These are phyloP conservation scores for Propsilocerus akamusi DNA, from an alignment of 1,140 invertebrate species.

Conservation along the genomic window DNA sequence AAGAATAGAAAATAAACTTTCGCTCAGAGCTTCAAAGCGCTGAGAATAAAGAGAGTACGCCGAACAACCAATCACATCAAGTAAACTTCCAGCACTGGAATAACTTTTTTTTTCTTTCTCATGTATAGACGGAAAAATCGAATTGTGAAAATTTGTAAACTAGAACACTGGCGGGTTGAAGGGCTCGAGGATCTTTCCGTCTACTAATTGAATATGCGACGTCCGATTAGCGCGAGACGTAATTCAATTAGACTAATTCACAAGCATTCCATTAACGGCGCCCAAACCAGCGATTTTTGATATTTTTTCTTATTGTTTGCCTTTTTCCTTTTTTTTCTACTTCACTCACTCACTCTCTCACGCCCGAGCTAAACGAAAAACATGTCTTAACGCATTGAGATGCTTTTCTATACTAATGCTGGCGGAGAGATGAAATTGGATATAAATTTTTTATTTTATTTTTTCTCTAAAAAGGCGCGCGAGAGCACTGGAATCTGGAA, in stretches of 20 bases:
- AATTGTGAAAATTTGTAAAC: neutral
- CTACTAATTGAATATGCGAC: neutral
- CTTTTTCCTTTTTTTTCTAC: neutral
- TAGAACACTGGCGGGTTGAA: neutral
- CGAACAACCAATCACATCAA: neutral
- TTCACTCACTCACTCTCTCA: no score
- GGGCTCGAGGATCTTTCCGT: neutral
- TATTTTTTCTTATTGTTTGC: neutral
- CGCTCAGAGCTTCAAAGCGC: neutral
- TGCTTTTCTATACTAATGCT: no score
- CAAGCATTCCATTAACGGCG: neutral
- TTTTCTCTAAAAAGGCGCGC: no score
- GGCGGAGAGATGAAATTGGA: no score
- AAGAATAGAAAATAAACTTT: neutral
- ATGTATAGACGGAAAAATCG: neutral
- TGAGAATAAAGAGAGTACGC: neutral
- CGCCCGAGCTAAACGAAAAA: neutral
- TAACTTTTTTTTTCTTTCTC: neutral
- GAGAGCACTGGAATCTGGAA: no score
- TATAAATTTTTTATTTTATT: no score
- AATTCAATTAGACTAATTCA: conserved; percentile 2
- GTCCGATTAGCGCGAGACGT: no score
- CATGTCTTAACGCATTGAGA: neutral
- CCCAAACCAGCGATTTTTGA: neutral
- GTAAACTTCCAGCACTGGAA: neutral